Percentiles rank a stretch among this genome's conserved stretches.
These are phyloP conservation scores for Antennarius maculatus DNA, from an alignment of 2,797 vertebrate genomes.

Conservation along the genomic window DNA sequence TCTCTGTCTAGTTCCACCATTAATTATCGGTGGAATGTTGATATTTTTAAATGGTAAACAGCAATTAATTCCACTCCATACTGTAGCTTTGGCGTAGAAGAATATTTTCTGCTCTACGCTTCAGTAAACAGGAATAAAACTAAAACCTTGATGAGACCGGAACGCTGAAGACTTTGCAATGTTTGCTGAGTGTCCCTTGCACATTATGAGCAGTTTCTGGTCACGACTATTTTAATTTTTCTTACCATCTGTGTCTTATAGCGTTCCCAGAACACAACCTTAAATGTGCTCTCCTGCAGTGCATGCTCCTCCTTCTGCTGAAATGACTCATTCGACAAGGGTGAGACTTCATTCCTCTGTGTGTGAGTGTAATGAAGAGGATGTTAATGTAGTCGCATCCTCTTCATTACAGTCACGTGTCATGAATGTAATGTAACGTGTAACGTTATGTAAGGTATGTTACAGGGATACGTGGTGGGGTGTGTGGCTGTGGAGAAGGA, in stretches of 20 bases:
- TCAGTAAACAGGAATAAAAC: conserved; percentile 13
- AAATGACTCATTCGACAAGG: conserved; percentile 26
- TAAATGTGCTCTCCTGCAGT: conserved; percentile 27
- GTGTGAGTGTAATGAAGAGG: conserved; percentile 27
- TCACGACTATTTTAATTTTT: conserved; percentile 21
- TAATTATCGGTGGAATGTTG: conserved; percentile 37
- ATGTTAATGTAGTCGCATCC: conserved; percentile 1
- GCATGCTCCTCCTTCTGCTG: conserved; percentile 38
- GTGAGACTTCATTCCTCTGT: too few relatives aligned
- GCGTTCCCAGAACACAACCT: conserved; percentile 5
- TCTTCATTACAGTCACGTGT: too few relatives aligned
- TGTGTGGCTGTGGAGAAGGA: conserved; percentile 12
- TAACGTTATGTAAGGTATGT: conserved; percentile 16
- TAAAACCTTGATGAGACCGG: not conserved
- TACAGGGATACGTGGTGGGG: conserved; percentile 12
- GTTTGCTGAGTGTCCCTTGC: not conserved
- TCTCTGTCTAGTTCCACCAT: conserved; percentile 29
- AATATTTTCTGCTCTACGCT: conserved; percentile 11
- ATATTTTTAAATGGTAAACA: conserved; percentile 40
- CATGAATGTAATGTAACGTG: too few relatives aligned
- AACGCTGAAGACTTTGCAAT: conserved; percentile 2
- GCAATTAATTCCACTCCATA: conserved; percentile 32
- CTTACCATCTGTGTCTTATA: not conserved
- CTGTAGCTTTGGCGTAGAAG: not conserved
- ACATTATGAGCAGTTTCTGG: conserved; percentile 4